A percentile compares a stretch with the other conserved stretches of the same genome.
Conservation (phyloP, 2,113 vertebrate genomes). For the Chloroceryle aenea region DNA sequence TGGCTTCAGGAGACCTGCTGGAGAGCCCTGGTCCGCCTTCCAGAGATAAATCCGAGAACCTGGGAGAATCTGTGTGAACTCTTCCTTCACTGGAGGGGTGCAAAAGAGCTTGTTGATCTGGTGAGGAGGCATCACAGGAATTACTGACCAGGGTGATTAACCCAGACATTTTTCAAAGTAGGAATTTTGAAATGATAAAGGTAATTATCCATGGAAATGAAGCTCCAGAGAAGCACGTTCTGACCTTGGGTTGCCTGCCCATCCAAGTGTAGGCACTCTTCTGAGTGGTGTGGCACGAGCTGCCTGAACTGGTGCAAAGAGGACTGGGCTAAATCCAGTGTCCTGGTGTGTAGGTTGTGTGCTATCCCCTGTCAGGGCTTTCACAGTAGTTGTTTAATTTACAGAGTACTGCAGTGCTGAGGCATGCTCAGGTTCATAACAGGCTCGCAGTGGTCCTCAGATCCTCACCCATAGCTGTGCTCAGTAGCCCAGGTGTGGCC, state of each 20-base stretch:
- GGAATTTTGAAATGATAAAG: not conserved
- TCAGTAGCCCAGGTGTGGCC: accelerated
- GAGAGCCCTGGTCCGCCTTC: not conserved
- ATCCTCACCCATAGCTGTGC: accelerated
- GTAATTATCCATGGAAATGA: not conserved
- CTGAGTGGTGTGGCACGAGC: not conserved
- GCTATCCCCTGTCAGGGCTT: not conserved
- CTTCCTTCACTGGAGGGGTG: not conserved
- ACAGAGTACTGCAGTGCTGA: not conserved
- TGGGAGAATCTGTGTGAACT: not conserved
- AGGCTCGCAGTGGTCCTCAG: not conserved
- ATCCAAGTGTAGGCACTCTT: not conserved
- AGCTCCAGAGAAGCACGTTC: not conserved
- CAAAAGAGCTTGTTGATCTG: not conserved
- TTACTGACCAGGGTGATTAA: not conserved
- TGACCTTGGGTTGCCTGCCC: not conserved
- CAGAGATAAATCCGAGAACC: too few relatives aligned
- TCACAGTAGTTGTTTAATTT: not conserved
- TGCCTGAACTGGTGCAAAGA: too few relatives aligned
- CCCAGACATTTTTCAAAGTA: not conserved
- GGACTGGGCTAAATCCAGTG: not conserved
- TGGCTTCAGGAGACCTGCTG: not conserved
- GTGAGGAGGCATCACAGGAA: not conserved
- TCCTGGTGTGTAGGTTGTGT: not conserved
- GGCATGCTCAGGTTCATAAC: accelerated